These are phyloP conservation scores for Chrosomus eos DNA, from an alignment of 2,797 vertebrate genomes.

Conservation along the genomic window DNA sequence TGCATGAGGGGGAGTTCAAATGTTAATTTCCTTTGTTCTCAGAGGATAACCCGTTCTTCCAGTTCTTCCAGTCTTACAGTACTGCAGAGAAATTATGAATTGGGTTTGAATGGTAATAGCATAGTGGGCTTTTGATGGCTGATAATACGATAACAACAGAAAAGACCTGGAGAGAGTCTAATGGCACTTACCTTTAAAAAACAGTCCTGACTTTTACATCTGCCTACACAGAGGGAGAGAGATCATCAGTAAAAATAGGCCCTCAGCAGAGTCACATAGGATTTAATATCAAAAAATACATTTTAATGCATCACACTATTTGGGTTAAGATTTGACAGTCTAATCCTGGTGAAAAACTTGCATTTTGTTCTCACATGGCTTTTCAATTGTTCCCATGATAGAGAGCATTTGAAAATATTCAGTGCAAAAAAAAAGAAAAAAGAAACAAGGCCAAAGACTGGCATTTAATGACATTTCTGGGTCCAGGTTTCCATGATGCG, in stretches of 20 bases:
- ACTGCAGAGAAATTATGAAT: constrained; percentile 60
- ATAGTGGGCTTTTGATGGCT: constrained; percentile 50
- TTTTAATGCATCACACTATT: constrained; percentile 9
- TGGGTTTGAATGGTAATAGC: constrained; percentile 66
- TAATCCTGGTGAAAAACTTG: neutral
- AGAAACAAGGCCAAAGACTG: constrained; percentile 46
- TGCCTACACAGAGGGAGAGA: constrained; percentile 46
- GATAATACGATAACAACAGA: neutral
- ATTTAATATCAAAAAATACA: constrained; percentile 17
- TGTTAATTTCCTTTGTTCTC: no score
- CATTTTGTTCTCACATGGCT: constrained; percentile 7
- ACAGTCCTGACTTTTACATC: constrained; percentile 63
- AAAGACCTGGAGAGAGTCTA: constrained; percentile 47
- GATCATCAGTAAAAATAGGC: constrained; percentile 25
- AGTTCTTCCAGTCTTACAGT: no score
- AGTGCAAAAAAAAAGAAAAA: neutral
- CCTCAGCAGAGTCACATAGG: neutral
- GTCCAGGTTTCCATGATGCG: constrained; percentile 51
- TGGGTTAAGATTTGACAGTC: neutral
- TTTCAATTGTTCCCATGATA: constrained; percentile 17
- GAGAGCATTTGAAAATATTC: constrained; percentile 21
- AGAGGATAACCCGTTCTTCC: no score
- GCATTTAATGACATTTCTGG: constrained; percentile 62
- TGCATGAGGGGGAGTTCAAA: no score
- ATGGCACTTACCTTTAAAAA: constrained; percentile 58